Evolutionary conservation across 2,888 invertebrate species (phyloP).

Genomic region (Megamerina dolium): DNA sequence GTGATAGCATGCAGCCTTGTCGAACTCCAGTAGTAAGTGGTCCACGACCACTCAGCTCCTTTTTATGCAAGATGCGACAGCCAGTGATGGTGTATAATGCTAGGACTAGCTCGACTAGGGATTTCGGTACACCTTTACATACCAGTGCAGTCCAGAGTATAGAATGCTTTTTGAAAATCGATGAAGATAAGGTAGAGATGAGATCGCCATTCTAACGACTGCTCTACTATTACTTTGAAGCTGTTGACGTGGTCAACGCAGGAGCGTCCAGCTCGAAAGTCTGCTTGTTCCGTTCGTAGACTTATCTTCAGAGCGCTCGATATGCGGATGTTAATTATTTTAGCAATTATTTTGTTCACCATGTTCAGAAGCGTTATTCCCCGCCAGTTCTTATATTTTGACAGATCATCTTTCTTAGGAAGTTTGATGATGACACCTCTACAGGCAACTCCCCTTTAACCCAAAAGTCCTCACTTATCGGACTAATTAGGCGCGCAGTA

Average conservation of each 20-base stretch:
- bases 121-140: too few species aligned
- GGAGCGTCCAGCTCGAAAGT: background rate
- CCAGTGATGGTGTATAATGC: too few species aligned
- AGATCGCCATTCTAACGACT: background rate
- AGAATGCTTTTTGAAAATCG: slow-evolving; percentile 1
- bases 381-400: too few species aligned
- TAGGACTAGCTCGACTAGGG: too few species aligned
- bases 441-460: too few species aligned
- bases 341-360: too few species aligned
- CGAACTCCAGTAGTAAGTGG: background rate
- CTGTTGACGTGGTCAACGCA: background rate
- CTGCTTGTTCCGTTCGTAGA: background rate
- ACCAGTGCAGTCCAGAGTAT: too few species aligned
- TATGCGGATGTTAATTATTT: background rate
- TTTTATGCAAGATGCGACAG: too few species aligned
- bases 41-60: too few species aligned
- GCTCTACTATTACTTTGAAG: background rate
- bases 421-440: slow-evolving; percentile 4
- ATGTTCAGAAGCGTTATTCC: too few species aligned
- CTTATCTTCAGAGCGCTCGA: background rate
- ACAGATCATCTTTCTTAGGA: slow-evolving; percentile 2
- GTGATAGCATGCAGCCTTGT: background rate
- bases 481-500: background rate
- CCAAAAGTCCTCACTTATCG: background rate
- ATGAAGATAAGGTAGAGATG: too few species aligned